A percentile compares a stretch with the other conserved stretches of the same genome.
Evolutionary conservation across 2,113 vertebrate species (phyloP).

Genomic region (Pseudorhombus dupliciocellatus): DNA sequence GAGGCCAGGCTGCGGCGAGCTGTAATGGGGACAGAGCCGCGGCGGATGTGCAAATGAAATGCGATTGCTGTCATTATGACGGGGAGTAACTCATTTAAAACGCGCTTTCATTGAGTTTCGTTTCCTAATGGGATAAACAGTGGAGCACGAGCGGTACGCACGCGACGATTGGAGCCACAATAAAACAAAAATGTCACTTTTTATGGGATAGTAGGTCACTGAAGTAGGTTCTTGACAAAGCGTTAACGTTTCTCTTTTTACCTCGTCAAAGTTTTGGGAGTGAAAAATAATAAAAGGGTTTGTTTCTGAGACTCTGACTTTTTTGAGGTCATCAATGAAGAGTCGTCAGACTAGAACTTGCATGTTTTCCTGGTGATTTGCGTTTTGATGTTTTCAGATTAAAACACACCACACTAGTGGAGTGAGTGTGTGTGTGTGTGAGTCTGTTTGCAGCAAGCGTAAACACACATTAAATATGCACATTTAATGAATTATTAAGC

Average conservation of each 20-base stretch:
- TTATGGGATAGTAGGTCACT: slow-evolving; percentile 20
- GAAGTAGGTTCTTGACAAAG: slow-evolving; percentile 26
- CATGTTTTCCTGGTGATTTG: background rate
- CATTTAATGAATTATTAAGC: background rate
- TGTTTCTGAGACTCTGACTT: no score
- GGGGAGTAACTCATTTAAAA: slow-evolving; percentile 3
- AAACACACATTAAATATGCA: background rate
- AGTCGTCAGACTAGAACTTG: no score
- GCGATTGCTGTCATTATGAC: slow-evolving; percentile 9
- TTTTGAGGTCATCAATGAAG: no score
- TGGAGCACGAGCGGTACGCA: background rate
- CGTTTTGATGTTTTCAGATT: background rate
- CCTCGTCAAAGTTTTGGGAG: background rate
- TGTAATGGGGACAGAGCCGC: slow-evolving; percentile 19
- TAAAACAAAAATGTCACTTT: slow-evolving; percentile 4
- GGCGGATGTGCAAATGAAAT: slow-evolving; percentile 34
- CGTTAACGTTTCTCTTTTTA: slow-evolving; percentile 12
- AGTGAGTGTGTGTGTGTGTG: no score
- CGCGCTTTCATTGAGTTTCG: slow-evolving; percentile 2
- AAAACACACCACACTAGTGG: background rate
- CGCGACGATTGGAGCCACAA: slow-evolving; percentile 7
- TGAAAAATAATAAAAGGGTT: no score
- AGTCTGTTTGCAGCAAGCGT: background rate
- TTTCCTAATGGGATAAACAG: slow-evolving; percentile 7
- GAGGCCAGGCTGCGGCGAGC: background rate